These are phyloP conservation scores for Noctua fimbriata DNA, from an alignment of 2,888 invertebrate genomes.

Conservation along the genomic window DNA sequence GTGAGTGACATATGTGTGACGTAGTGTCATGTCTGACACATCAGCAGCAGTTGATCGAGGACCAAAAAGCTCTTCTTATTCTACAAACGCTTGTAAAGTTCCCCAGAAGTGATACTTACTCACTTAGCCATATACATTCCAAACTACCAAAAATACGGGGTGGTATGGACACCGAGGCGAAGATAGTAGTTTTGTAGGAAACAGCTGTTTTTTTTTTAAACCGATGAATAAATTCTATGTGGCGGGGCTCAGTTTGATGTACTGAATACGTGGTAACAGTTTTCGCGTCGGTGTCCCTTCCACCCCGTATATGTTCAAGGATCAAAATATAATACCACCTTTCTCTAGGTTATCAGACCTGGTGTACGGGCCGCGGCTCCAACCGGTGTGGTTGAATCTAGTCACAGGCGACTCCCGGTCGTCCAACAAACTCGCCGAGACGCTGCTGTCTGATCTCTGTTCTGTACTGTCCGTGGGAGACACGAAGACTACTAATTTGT, in stretches of 20 bases:
- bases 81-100: neutral
- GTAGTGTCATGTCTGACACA: neutral
- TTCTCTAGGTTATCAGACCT: slow-evolving; percentile 91
- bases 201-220: no score
- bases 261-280: no score
- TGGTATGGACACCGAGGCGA: no score
- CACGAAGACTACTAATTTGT: slow-evolving; percentile 97
- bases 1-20: slow-evolving; percentile 74
- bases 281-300: no score
- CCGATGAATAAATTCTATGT: no score
- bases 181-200: no score
- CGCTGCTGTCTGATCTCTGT: slow-evolving; percentile 89
- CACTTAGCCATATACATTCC: neutral
- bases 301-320: no score
- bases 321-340: neutral
- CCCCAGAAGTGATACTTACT: neutral
- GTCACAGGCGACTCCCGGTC: slow-evolving; percentile 76
- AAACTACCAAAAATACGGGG: neutral
- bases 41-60: neutral
- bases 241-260: no score
- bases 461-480: slow-evolving; percentile 93
- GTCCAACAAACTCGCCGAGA: slow-evolving; percentile 79
- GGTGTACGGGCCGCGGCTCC: slow-evolving; percentile 92
- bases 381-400: slow-evolving; percentile 92
- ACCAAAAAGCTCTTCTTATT: neutral